phyloP scores from a whole-genome alignment of 2,888 invertebrate genomes.

The Amphipyra berbera region DNA sequence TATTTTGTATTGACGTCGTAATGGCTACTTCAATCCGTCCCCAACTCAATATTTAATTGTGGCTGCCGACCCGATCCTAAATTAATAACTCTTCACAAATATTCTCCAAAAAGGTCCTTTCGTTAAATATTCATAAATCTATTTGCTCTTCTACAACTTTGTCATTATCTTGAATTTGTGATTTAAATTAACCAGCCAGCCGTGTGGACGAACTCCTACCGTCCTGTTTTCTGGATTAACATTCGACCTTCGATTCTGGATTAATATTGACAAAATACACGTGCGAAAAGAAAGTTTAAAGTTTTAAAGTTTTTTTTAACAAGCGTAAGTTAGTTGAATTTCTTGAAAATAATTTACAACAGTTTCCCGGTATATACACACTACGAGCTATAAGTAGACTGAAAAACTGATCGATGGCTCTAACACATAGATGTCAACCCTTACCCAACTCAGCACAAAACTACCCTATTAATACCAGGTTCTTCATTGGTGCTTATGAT shows the following conservation, averaged over 20 bases:
- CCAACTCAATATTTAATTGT: constrained; percentile 45
- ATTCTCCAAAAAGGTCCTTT: constrained; percentile 24
- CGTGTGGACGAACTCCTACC: constrained; percentile 3
- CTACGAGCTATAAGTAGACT: too few species aligned
- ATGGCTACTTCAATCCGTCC: constrained; percentile 20
- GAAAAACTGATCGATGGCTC: too few species aligned
- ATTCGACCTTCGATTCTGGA: constrained; percentile 4
- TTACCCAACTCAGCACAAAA: too few species aligned
- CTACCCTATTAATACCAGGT: too few species aligned
- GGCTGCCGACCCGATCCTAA: constrained; percentile 25
- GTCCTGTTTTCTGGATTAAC: constrained; percentile 16
- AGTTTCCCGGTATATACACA: too few species aligned
- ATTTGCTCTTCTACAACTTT: constrained; percentile 46
- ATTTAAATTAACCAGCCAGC: constrained; percentile 44
- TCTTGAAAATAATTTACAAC: too few species aligned
- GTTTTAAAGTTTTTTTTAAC: too few species aligned
- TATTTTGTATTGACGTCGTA: background rate
- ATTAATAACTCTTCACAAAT: constrained; percentile 38
- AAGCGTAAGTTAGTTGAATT: too few species aligned
- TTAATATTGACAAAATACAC: constrained; percentile 2
- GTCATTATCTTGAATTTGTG: constrained; percentile 47
- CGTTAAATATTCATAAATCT: constrained; percentile 52
- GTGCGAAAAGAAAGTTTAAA: too few species aligned
- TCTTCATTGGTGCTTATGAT: too few species aligned
- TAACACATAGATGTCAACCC: too few species aligned